phyloP scores from a whole-genome alignment of 2,113 vertebrate species.

The Heterocephalus glaber region DNA sequence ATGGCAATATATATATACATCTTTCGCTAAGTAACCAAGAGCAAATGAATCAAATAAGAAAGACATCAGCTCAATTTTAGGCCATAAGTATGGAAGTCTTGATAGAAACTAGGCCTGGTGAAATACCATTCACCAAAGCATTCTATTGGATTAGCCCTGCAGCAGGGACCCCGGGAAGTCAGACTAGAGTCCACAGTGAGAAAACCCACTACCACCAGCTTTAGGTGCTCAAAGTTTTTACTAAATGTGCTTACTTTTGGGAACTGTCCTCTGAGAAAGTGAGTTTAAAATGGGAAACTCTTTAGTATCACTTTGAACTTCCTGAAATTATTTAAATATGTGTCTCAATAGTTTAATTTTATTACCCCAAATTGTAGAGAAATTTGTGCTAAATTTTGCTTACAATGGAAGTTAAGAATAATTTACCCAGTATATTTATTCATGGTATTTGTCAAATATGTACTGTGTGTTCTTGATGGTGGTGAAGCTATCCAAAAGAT shows the following conservation, averaged over 20 bases:
- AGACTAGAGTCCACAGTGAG: background rate
- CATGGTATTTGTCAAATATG: background rate
- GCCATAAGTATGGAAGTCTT: background rate
- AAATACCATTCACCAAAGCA: background rate
- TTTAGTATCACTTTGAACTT: background rate
- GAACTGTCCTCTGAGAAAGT: background rate
- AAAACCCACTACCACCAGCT: background rate
- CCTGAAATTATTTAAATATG: background rate
- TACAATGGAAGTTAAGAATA: background rate
- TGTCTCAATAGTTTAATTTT: background rate
- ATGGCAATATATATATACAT: background rate
- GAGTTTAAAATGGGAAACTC: background rate
- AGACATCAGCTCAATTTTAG: background rate
- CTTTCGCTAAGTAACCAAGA: background rate
- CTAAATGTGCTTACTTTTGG: background rate
- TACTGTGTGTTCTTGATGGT: background rate
- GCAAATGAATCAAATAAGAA: background rate
- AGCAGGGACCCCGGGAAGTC: rapidly evolving
- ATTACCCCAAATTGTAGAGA: background rate
- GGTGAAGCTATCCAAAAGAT: background rate
- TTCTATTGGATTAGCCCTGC: background rate
- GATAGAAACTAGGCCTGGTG: background rate
- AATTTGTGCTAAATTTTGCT: background rate
- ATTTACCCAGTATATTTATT: background rate
- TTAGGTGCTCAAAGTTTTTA: background rate